A percentile compares a stretch with the other conserved stretches of the same genome.
Evolutionary conservation across 2,113 vertebrate species (phyloP).

Genomic region (Sterna hirundo): DNA sequence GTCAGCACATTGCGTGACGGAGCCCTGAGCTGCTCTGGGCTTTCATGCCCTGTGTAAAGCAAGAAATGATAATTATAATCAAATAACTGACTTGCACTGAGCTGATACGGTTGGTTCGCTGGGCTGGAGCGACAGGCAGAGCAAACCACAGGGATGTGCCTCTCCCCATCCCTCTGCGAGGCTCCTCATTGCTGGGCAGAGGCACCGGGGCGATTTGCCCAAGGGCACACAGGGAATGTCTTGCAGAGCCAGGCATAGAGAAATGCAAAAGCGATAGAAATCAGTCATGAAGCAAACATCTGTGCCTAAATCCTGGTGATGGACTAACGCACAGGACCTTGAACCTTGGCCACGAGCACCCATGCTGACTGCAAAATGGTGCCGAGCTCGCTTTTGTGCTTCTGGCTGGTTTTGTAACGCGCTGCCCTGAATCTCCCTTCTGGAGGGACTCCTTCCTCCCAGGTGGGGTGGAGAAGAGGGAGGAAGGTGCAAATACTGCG

Average conservation of each 20-base stretch:
- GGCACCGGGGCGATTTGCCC: neutral
- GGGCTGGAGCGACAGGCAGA: neutral
- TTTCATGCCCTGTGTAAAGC: slow-evolving; percentile 33
- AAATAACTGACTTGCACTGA: neutral
- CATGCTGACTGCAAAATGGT: accelerated
- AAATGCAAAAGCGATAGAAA: neutral
- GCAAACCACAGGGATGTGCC: accelerated
- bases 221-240: neutral
- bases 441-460: neutral
- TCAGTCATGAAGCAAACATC: neutral
- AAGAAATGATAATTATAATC: slow-evolving; percentile 26
- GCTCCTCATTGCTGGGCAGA: neutral
- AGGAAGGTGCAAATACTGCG: neutral
- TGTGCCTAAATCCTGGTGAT: neutral
- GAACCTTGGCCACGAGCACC: accelerated
- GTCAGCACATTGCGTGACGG: neutral
- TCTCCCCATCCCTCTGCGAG: neutral
- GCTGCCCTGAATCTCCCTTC: neutral
- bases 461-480: neutral
- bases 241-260: neutral
- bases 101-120: neutral
- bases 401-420: neutral
- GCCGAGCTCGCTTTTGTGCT: neutral
- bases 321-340: neutral
- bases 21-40: slow-evolving; percentile 29